phyloP scores from a whole-genome alignment of 2,113 vertebrate species.

The Heptranchias perlo region DNA sequence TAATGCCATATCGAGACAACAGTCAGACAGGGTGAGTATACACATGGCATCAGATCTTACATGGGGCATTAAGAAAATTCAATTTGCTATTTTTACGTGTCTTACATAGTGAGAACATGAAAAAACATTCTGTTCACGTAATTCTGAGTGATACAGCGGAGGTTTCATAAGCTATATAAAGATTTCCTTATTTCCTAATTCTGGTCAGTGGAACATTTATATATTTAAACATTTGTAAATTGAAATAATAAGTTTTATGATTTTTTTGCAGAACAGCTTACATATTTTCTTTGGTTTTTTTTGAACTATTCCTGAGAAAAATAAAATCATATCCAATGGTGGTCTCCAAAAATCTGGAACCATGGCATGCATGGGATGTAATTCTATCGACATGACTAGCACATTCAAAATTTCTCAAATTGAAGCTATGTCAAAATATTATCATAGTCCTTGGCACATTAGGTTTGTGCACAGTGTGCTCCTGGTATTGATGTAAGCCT shows the following conservation, averaged over 20 bases:
- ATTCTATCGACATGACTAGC: background rate
- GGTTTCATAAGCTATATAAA: background rate
- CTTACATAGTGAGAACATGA: background rate
- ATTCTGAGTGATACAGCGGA: background rate
- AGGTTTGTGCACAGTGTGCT: too few species aligned
- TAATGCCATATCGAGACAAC: conserved; percentile 98
- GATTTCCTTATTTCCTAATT: background rate
- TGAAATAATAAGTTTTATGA: background rate
- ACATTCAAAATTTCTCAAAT: background rate
- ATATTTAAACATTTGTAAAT: background rate
- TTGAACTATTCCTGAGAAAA: too few species aligned
- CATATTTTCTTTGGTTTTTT: too few species aligned
- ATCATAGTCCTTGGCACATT: background rate
- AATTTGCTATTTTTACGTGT: background rate
- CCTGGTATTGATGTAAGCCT: too few species aligned
- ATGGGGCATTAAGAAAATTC: background rate
- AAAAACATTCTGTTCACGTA: background rate
- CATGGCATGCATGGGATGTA: background rate
- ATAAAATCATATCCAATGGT: background rate
- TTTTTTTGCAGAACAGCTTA: too few species aligned
- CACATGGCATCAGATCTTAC: conserved; percentile 36
- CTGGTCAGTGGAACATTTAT: background rate
- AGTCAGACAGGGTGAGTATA: conserved; percentile 95
- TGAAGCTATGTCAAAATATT: background rate
- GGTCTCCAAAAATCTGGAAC: background rate